Percentiles rank a stretch among this genome's conserved stretches.
phyloP scores from a whole-genome alignment of 2,888 invertebrate genomes.

The Apomyelois bistriatella region DNA sequence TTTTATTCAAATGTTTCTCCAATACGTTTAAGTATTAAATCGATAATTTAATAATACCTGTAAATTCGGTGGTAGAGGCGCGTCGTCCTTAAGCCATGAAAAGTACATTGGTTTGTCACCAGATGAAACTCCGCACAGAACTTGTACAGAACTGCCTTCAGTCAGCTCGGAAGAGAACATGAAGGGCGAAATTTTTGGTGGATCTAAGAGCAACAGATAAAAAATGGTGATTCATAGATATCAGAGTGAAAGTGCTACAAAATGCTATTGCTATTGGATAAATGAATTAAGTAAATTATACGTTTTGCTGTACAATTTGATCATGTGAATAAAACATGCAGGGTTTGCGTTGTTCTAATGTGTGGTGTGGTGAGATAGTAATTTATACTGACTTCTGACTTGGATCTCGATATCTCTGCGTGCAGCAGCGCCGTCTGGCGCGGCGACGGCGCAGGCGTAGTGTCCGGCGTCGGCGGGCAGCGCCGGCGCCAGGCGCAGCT shows the following conservation, averaged over 20 bases:
- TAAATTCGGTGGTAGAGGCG: constrained; percentile 79
- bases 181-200: constrained; percentile 93
- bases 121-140: constrained; percentile 87
- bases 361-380: background rate
- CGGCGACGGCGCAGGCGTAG: constrained; percentile 88
- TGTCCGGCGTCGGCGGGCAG: constrained; percentile 83
- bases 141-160: constrained; percentile 89
- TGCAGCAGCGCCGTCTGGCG: constrained; percentile 84
- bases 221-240: constrained; percentile 2
- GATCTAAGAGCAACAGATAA: constrained; percentile 65
- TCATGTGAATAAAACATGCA: background rate
- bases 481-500: constrained; percentile 55
- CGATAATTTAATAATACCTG: constrained; percentile 66
- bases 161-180: constrained; percentile 89
- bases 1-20: background rate
- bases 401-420: constrained; percentile 84
- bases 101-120: constrained; percentile 85
- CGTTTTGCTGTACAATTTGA: background rate
- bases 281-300: background rate
- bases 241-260: background rate
- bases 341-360: background rate
- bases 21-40: background rate
- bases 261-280: background rate
- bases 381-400: constrained; percentile 82
- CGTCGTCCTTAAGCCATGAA: constrained; percentile 83